phyloP scores from a whole-genome alignment of 1,140 invertebrate genomes.

The Neocloeon triangulifer region DNA sequence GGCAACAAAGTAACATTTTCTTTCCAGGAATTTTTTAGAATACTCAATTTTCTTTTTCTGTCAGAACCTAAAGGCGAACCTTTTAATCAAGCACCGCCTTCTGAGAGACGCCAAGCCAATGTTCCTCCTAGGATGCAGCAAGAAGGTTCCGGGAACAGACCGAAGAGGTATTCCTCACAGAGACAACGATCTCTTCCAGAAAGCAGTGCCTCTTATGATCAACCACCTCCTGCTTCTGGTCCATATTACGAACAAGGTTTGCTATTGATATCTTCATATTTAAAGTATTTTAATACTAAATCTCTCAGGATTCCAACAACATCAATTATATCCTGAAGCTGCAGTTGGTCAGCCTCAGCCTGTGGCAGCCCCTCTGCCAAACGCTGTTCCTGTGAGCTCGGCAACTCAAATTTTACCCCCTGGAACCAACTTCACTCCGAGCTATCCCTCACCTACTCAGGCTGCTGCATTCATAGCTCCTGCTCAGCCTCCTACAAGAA shows the following conservation, averaged over 20 bases:
- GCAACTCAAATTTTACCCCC: not conserved
- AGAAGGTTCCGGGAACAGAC: constrained; percentile 22
- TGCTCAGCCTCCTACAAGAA: constrained; percentile 4
- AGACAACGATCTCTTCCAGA: constrained; percentile 33
- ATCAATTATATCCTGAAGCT: constrained; percentile 10
- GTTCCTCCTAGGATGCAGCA: constrained; percentile 13
- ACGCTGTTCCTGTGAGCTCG: not conserved
- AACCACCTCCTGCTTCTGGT: constrained; percentile 14
- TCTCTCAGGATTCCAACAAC: constrained; percentile 1
- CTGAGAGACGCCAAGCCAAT: constrained; percentile 4
- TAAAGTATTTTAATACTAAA: no score
- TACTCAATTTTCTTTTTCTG: not conserved
- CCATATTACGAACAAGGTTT: constrained; percentile 16
- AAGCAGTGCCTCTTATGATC: constrained; percentile 18
- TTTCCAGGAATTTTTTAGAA: not conserved
- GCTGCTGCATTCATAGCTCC: constrained; percentile 1
- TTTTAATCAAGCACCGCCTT: not conserved
- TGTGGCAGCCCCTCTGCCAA: constrained; percentile 16
- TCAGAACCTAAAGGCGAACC: not conserved
- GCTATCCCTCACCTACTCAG: not conserved
- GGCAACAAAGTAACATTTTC: no score
- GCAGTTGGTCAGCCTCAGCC: constrained; percentile 16
- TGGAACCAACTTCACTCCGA: constrained; percentile 5
- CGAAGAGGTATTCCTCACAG: constrained; percentile 55
- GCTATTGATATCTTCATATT: no score